These are phyloP conservation scores for Porites lutea DNA, from an alignment of 64 coral and sea anemone species.

Conservation along the genomic window DNA sequence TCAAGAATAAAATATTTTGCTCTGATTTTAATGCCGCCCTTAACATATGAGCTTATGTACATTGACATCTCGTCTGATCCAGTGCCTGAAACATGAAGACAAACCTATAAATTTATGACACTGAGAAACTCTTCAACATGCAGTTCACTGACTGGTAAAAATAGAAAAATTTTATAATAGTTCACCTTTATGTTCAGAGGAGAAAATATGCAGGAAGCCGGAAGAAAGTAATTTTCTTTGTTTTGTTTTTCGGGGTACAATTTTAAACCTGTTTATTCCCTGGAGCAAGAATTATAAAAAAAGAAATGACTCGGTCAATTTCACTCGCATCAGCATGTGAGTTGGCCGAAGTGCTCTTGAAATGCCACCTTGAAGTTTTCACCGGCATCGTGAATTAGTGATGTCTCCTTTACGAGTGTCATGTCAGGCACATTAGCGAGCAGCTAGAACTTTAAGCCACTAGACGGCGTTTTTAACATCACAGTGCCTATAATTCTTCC, in stretches of 20 bases:
- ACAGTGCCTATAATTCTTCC: neutral
- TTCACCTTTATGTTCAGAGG: too few relatives aligned
- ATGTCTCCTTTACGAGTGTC: neutral
- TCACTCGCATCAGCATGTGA: neutral
- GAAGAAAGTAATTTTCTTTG: too few relatives aligned
- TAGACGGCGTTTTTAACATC: neutral
- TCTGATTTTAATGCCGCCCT: too few relatives aligned
- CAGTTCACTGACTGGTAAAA: too few relatives aligned
- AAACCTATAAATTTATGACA: neutral
- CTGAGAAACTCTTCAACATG: too few relatives aligned
- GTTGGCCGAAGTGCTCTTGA: neutral
- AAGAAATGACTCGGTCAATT: too few relatives aligned
- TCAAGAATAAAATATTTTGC: neutral
- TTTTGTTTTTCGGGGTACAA: too few relatives aligned
- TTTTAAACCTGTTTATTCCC: too few relatives aligned
- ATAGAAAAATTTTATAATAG: too few relatives aligned
- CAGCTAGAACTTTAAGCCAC: neutral
- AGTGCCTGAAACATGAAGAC: neutral
- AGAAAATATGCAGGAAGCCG: too few relatives aligned
- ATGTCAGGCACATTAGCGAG: constrained; percentile 24
- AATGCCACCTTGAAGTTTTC: neutral
- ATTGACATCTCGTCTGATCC: neutral
- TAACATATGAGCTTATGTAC: neutral
- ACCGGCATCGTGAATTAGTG: constrained; percentile 21
- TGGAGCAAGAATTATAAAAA: too few relatives aligned